Percentiles rank a stretch among this genome's conserved stretches.
Evolutionary conservation across 2,797 vertebrate species (phyloP).

Genomic region (Glyptemys insculpta): DNA sequence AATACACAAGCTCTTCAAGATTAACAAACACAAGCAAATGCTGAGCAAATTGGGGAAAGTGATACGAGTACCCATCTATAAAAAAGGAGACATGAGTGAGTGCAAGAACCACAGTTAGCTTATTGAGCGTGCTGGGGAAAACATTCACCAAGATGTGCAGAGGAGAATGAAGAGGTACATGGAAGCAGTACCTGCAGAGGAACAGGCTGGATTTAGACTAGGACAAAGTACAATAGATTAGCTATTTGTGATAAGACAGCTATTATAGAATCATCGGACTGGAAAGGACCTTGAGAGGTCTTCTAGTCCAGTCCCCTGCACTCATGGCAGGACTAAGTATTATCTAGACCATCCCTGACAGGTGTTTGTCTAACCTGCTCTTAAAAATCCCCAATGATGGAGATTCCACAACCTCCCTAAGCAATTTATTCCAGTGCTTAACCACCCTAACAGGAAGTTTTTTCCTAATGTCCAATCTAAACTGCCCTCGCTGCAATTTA

Average conservation of each 20-base stretch:
- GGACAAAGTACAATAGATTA: background rate
- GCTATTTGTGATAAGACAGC: background rate
- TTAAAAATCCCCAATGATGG: too few species aligned
- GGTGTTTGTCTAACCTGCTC: too few species aligned
- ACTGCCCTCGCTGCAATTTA: too few species aligned
- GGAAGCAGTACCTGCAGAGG: background rate
- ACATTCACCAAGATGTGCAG: background rate
- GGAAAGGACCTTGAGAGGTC: too few species aligned
- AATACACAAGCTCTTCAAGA: background rate
- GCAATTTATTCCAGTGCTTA: too few species aligned
- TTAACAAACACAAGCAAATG: background rate
- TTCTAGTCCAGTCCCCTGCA: too few species aligned
- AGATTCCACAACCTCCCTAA: too few species aligned
- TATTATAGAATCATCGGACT: background rate
- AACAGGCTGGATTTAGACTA: background rate
- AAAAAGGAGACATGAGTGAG: background rate
- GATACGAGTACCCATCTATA: background rate
- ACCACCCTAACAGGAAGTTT: too few species aligned
- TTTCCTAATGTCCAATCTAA: too few species aligned
- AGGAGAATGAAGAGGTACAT: background rate
- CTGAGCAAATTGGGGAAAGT: background rate
- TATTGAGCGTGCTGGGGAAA: background rate
- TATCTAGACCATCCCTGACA: too few species aligned
- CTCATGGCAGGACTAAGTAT: too few species aligned
- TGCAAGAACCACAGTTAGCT: background rate